Evolutionary conservation across 2,113 vertebrate species (phyloP).

Genomic region (Laticauda colubrina): DNA sequence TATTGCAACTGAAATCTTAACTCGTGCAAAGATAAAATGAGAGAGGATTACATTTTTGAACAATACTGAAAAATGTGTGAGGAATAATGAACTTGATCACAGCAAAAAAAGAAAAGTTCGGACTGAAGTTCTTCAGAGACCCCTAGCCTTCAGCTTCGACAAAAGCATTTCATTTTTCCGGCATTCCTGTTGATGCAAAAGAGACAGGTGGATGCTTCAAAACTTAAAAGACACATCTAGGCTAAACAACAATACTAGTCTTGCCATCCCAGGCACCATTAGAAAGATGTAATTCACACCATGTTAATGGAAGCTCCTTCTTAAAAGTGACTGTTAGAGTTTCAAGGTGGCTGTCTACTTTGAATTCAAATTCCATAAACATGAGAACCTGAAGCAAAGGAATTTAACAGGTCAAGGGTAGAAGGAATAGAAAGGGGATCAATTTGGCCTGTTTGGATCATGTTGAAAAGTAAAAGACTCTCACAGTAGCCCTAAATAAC

Average conservation of each 20-base stretch:
- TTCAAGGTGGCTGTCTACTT: background rate
- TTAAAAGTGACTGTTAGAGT: background rate
- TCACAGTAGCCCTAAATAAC: background rate
- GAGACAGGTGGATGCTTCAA: background rate
- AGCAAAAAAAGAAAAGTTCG: background rate
- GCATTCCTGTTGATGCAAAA: conserved; percentile 79
- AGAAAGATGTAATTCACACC: background rate
- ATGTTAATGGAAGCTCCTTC: background rate
- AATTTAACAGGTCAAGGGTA: background rate
- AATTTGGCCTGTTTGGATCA: background rate
- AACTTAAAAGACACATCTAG: background rate
- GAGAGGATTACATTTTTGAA: conserved; percentile 47
- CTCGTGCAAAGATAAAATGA: conserved; percentile 52
- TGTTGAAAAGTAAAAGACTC: background rate
- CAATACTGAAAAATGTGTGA: conserved; percentile 31
- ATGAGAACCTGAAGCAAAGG: background rate
- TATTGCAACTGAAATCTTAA: conserved; percentile 31
- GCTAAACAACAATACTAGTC: background rate
- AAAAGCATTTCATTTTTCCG: conserved; percentile 92
- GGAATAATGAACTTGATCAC: conserved; percentile 34
- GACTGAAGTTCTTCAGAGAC: conserved; percentile 62
- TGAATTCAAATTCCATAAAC: background rate
- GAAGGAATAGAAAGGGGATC: background rate
- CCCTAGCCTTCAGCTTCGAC: conserved; percentile 83
- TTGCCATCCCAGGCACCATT: background rate